Evolutionary conservation across 2,797 vertebrate genomes (phyloP).

Genomic region (Enteromius viviparus): DNA sequence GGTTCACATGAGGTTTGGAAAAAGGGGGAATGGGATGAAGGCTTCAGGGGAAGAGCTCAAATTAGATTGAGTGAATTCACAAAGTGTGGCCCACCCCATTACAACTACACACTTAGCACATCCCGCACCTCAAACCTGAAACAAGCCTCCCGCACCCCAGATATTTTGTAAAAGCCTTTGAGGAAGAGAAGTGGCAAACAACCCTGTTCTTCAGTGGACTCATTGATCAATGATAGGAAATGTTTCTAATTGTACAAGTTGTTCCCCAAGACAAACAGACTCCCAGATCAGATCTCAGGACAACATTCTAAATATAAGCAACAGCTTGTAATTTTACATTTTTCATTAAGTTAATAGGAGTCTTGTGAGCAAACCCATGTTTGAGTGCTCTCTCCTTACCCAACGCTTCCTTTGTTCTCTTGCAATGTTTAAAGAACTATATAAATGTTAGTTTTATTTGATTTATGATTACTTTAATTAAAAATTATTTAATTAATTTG

Average conservation of each 20-base stretch:
- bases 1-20: constrained; percentile 68
- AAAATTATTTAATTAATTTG: neutral
- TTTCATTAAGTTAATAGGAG: neutral
- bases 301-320: neutral
- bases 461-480: neutral
- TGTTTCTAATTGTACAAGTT: neutral
- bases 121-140: constrained; percentile 46
- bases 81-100: constrained; percentile 75
- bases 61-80: constrained; percentile 81
- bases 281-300: neutral
- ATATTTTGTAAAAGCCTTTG: constrained; percentile 76
- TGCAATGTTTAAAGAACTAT: neutral
- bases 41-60: constrained; percentile 72
- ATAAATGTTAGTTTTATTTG: neutral
- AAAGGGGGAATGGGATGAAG: constrained; percentile 60
- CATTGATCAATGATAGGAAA: neutral
- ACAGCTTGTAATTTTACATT: neutral
- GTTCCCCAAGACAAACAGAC: neutral
- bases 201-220: constrained; percentile 40
- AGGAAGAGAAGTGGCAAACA: constrained; percentile 70
- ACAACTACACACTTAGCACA: constrained; percentile 24
- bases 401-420: neutral
- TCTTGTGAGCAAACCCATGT: neutral
- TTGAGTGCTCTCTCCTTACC: too few relatives aligned
- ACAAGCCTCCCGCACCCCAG: constrained; percentile 68